Conservation (phyloP, 2,888 invertebrate genomes). For the Thymelicus sylvestris region DNA sequence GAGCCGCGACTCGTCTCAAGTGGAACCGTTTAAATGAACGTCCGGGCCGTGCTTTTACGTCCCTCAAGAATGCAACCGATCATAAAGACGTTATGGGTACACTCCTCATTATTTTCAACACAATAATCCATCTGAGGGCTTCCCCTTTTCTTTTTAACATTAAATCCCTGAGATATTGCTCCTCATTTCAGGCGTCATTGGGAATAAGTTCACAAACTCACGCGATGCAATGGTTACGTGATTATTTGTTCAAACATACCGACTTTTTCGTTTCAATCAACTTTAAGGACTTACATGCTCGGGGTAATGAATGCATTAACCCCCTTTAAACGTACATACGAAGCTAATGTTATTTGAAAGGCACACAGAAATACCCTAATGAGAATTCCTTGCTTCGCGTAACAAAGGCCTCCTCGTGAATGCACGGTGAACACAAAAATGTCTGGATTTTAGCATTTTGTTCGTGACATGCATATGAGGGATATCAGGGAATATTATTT, state of each 20-base stretch:
- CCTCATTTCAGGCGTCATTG: not conserved
- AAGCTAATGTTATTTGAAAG: conserved; percentile 75
- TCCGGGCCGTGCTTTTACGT: conserved; percentile 54
- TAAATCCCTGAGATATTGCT: conserved; percentile 4
- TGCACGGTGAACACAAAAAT: conserved; percentile 70
- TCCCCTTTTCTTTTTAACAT: conserved; percentile 17
- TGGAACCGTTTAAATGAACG: conserved; percentile 65
- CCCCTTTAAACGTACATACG: conserved; percentile 54
- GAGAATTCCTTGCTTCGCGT: conserved; percentile 68
- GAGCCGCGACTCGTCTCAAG: conserved; percentile 62
- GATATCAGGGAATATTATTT: conserved; percentile 16
- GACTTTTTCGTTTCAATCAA: conserved; percentile 33
- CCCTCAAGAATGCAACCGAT: conserved; percentile 55
- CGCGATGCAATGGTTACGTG: conserved; percentile 2
- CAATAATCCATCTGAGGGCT: conserved; percentile 15
- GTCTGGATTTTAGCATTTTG: conserved; percentile 61
- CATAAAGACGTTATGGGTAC: conserved; percentile 47
- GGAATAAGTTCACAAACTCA: conserved; percentile 5
- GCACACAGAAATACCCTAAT: conserved; percentile 72
- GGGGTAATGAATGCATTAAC: conserved; percentile 57
- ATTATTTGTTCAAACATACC: conserved; percentile 21
- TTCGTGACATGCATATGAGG: conserved; percentile 50
- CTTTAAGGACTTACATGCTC: conserved; percentile 47
- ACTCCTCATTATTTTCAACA: conserved; percentile 31
- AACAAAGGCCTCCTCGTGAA: conserved; percentile 75